Evolutionary conservation across 2,888 invertebrate genomes (phyloP).

Genomic region (Notodonta dromedarius): DNA sequence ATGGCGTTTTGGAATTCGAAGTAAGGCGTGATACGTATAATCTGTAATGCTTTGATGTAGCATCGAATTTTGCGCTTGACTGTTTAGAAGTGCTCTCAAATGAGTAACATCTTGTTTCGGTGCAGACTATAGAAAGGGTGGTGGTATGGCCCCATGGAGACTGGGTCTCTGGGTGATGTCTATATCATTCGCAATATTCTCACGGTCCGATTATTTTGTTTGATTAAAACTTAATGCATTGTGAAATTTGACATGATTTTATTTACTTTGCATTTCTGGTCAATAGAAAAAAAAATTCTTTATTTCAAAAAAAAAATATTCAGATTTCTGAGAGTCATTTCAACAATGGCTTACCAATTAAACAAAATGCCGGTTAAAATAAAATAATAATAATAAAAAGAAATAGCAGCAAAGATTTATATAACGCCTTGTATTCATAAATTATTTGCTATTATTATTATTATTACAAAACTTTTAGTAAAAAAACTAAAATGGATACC

Average conservation of each 20-base stretch:
- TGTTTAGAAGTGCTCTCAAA: constrained; percentile 48
- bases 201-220: constrained; percentile 59
- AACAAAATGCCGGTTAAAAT: too few species aligned
- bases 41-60: constrained; percentile 70
- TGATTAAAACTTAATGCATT: constrained; percentile 52
- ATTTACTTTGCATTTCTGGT: too few species aligned
- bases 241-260: neutral
- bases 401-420: too few species aligned
- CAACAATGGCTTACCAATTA: too few species aligned
- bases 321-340: too few species aligned
- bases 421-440: too few species aligned
- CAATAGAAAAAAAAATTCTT: too few species aligned
- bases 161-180: constrained; percentile 41
- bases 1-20: constrained; percentile 37
- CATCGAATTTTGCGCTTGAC: constrained; percentile 81
- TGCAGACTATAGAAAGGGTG: constrained; percentile 32
- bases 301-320: too few species aligned
- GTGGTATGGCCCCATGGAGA: constrained; percentile 37
- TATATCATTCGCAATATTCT: constrained; percentile 57
- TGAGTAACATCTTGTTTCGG: constrained; percentile 73
- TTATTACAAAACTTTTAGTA: too few species aligned
- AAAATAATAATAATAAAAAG: too few species aligned
- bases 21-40: constrained; percentile 79
- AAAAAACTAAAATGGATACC: too few species aligned
- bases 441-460: too few species aligned